Conservation (phyloP, 2,888 invertebrate genomes). For the Acanthacorydalis orientalis region DNA sequence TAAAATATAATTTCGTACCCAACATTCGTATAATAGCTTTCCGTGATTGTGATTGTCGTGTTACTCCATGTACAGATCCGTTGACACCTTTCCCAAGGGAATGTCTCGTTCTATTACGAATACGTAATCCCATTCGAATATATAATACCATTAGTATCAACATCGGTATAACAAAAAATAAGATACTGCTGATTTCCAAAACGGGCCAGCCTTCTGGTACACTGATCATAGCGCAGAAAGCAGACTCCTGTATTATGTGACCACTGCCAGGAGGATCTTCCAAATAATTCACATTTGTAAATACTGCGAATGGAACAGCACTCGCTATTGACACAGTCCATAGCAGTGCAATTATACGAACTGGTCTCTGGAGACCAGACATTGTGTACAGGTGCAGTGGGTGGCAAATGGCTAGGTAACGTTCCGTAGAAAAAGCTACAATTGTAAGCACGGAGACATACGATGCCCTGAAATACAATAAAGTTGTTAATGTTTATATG, state of each 20-base stretch:
- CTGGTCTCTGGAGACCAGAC: slow-evolving; percentile 66
- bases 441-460: slow-evolving; percentile 85
- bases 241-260: slow-evolving; percentile 39
- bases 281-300: slow-evolving; percentile 57
- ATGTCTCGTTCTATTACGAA: slow-evolving; percentile 32
- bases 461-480: slow-evolving; percentile 45
- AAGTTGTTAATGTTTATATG: not conserved
- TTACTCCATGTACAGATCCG: slow-evolving; percentile 52
- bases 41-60: slow-evolving; percentile 49
- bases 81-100: slow-evolving; percentile 32
- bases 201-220: slow-evolving; percentile 46
- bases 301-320: slow-evolving; percentile 61
- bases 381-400: slow-evolving; percentile 69
- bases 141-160: slow-evolving; percentile 62
- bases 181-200: slow-evolving; percentile 61
- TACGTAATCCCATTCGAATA: slow-evolving; percentile 57
- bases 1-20: slow-evolving; percentile 33
- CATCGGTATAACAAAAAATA: slow-evolving; percentile 66
- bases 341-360: slow-evolving; percentile 56
- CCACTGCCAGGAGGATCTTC: slow-evolving; percentile 40
- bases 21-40: slow-evolving; percentile 66
- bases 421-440: slow-evolving; percentile 79
- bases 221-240: slow-evolving; percentile 59
- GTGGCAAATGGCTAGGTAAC: slow-evolving; percentile 82
- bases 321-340: slow-evolving; percentile 62